Evolutionary conservation across 2,888 invertebrate species (phyloP), one percentile per base, ranked within the genome.

Genomic region (Nephrocerus scutellatus): DNA sequence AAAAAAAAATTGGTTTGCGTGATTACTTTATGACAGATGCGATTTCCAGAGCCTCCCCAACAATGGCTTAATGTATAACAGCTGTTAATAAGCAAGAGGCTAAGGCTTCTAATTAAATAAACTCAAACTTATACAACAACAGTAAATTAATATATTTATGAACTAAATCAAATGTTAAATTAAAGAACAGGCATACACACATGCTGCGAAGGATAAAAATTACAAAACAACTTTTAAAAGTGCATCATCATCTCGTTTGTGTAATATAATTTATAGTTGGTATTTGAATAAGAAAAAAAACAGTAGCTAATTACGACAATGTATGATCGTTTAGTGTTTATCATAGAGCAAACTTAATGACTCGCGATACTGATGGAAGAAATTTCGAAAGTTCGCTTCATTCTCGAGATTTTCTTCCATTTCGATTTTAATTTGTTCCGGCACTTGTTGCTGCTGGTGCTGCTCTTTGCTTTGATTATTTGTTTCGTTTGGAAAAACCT

Each of bases 11-110:
- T 63, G 73, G 77, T 41, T 72, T 98, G 43, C 83, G 87, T 68
- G 86, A 89, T 60, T 89, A 80, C 69, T 88, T 80, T 65, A 96
- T 97, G 93, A 98, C 98, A 9, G 93, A 98, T 70, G 73, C 87
- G 6, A 90, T 98, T 59, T 91, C 92, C 49, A 78, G 97, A 61
- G 92, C 97, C 20, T 98, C 97, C 5, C 85, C 88, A 46, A 97
- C 96, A 33, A 98, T 98, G 98, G 95, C 97, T 33, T 95, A 95
- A 70, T 97, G 96, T 70, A 83, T 96, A 49, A 84, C 89, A 58
- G 95, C 96, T 10, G 89, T 84, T 3, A 72, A 79, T 51, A 89
- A 89, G 65, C 60, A 68, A 37, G 58, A 57, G 48, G 44, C 41
- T 2, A 50, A 51, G 28, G n/a, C n/a, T n/a, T n/a, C n/a, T n/a